These are phyloP conservation scores for Aradophagus sp. DNA, from an alignment of 1,140 invertebrate species.

Conservation along the genomic window DNA sequence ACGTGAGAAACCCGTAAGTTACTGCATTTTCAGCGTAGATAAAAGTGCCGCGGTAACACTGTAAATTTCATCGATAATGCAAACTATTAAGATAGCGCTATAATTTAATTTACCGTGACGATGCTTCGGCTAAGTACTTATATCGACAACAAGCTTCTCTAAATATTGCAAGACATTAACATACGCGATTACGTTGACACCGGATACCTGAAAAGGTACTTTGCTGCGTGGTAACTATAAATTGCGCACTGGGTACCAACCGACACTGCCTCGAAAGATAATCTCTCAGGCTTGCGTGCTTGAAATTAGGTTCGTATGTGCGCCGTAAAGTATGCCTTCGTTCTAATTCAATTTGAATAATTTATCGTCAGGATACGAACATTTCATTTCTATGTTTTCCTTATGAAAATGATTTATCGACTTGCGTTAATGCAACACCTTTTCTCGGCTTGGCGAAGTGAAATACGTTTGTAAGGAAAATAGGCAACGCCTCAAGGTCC, in stretches of 20 bases:
- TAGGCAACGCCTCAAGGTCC: no score
- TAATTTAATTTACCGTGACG: conserved; percentile 59
- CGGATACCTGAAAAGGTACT: conserved; percentile 59
- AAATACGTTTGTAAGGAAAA: no score
- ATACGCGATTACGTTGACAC: conserved; percentile 57
- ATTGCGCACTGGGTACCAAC: conserved; percentile 51
- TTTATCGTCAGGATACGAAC: conserved; percentile 11
- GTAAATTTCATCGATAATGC: conserved; percentile 53
- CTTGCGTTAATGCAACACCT: not conserved
- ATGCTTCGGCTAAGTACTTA: conserved; percentile 51
- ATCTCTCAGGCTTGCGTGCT: conserved; percentile 45
- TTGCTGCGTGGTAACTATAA: conserved; percentile 57
- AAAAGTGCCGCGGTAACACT: conserved; percentile 46
- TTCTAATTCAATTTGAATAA: conserved; percentile 43
- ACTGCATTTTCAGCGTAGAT: conserved; percentile 51
- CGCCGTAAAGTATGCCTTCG: conserved; percentile 19
- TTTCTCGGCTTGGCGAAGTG: no score
- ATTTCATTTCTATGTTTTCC: conserved; percentile 15
- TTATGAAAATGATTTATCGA: conserved; percentile 16
- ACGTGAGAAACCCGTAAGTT: conserved; percentile 51
- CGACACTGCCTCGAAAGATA: conserved; percentile 44
- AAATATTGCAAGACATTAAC: conserved; percentile 56
- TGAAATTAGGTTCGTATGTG: conserved; percentile 37
- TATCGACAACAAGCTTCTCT: conserved; percentile 52
- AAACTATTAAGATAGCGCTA: conserved; percentile 55